These are phyloP conservation scores for Gopherus flavomarginatus DNA, from an alignment of 2,113 vertebrate species.

Conservation along the genomic window DNA sequence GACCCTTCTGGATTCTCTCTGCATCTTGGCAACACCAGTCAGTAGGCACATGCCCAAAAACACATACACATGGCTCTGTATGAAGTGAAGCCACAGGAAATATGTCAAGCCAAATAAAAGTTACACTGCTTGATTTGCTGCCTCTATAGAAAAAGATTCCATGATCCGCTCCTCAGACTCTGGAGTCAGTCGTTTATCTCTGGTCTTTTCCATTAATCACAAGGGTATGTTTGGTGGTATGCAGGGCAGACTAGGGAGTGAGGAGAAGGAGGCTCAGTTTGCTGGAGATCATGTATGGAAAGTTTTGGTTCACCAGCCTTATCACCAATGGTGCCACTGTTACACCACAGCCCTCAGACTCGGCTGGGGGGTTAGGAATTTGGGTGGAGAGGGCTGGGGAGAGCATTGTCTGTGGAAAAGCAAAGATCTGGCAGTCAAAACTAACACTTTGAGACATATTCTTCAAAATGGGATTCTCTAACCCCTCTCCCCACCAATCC, in stretches of 20 bases:
- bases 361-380: not conserved
- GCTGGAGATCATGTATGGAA: slow-evolving; percentile 59
- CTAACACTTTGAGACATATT: slow-evolving; percentile 35
- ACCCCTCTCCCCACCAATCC: not conserved
- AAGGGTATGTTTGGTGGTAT: not conserved
- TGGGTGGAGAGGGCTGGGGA: slow-evolving; percentile 2
- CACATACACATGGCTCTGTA: not conserved
- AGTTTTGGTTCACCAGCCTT: not conserved
- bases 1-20: slow-evolving; percentile 9
- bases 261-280: not conserved
- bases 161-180: fast-evolving
- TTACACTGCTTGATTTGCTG: slow-evolving; percentile 13
- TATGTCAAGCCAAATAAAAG: not conserved
- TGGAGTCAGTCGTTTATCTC: slow-evolving; percentile 18
- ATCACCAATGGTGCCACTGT: slow-evolving; percentile 15
- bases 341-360: slow-evolving; percentile 41
- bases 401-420: slow-evolving; percentile 53
- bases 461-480: slow-evolving; percentile 44
- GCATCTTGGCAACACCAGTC: not conserved
- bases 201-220: not conserved
- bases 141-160: slow-evolving; percentile 22
- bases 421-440: not conserved
- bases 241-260: not conserved
- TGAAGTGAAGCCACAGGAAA: slow-evolving; percentile 37
- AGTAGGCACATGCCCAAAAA: slow-evolving; percentile 35